Evolutionary conservation across 2,888 invertebrate genomes (phyloP), one percentile per base, ranked within the genome.

Genomic region (Hypomecis punctinalis): DNA sequence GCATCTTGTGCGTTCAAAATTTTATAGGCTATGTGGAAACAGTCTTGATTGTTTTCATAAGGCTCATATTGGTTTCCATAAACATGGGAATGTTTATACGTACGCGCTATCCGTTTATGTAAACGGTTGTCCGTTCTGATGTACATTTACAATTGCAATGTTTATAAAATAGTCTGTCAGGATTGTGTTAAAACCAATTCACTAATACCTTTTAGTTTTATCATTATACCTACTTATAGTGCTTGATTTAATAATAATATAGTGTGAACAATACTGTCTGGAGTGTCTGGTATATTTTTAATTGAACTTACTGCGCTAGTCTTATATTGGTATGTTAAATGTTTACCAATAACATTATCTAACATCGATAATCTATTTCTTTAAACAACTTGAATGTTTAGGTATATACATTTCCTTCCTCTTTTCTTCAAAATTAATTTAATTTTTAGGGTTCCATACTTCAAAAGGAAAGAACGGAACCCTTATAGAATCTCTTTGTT

Each of bases 131-230:
- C 65, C 54, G 66, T 56, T 35, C 53, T 36, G 60, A 71, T 74
- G 68, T 68, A 65, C 74, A 72, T 75, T 73, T 72, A 70, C 69
- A 67, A 67, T 71, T 74, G 73, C 67, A 58, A 70, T 80, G 78
- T 80, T 80, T 80, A 77, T 73, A 54, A 74, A 79, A 76, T 74
- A 73, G 58, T 45, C 57, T 43, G 64, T 59, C 68, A 23, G 57
- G 33, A 47, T 63, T 48, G 13, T 11, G 42, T 39, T 42, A 35
- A 48, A 48, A 13, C 43, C 42, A 37, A 49, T 59, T 64, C 45
- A 39, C 36, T 43, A 43, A 36, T 36, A 55, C 23, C 42, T 54
- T 35, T 48, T 13, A 46, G 46, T 35, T 60, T 11, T 47, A 40
- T 53, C 33, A 46, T 60, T 52, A 11, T 39, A 40, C 23, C 5